Evolutionary conservation across 2,888 invertebrate species (phyloP), one percentile per base, ranked within the genome.

Genomic region (Lepeophtheirus nordmannii): DNA sequence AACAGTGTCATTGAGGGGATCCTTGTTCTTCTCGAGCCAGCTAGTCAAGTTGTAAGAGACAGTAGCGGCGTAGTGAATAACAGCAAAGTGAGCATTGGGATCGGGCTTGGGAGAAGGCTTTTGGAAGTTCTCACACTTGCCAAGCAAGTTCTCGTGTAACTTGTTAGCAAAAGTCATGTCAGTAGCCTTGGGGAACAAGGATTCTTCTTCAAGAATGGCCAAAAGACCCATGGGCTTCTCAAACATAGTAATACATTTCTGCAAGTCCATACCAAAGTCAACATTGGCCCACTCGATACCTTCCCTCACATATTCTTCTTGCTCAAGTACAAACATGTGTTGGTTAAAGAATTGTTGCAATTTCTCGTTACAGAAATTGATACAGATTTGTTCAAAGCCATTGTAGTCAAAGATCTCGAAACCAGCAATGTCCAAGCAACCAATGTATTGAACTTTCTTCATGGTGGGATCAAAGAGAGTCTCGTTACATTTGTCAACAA

Each of bases 11-110:
- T 98, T 98, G 79, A 98, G 82, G 74, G 97, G 97, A 82, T 98
- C 97, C 87, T 98, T 98, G 86, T 98, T 98, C 90, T 98, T 98
- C 80, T 98, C 97, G 79, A 98, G 84, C 98, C 97, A 98, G 74
- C 92, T 92, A 74, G 86, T 85, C 80, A 96, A 91, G 82, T 94
- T 97, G 85, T 97, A 97, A 72, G 92, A 86, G 81, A 93, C 97
- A 78, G 86, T 85, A 80, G 97, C 98, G 79, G 98, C 98, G 80
- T 98, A 98, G 80, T 98, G 98, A 76, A 89, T 91, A 78, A 98
- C 89, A 74, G 96, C 92, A 79, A 98, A 98, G 84, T 98, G 96
- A 73, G 92, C 94, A 72, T 92, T 87, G 77, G 86, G 89, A 73
- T 94, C 93, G 70, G 93, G 91, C 82, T 96, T 97, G 77, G 93